Evolutionary conservation across 2,113 vertebrate species (phyloP), one percentile per base, ranked within the genome.

Genomic region (Siniperca chuatsi): DNA sequence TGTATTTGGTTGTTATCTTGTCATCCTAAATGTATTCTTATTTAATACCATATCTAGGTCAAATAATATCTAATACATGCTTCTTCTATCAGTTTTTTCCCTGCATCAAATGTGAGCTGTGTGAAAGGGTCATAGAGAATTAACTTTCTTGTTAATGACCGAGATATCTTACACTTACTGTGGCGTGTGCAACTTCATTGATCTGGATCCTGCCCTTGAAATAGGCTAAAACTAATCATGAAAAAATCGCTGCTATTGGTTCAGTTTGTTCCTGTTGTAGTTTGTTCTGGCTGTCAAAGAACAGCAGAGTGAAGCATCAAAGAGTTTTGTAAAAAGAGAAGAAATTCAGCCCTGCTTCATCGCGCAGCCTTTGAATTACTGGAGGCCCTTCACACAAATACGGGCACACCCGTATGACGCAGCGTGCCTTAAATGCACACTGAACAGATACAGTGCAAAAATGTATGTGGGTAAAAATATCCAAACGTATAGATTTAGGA

Each of bases 371-470:
- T 77, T 69, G n/a, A 75, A 73, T 50, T 13, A 35, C 71, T 82
- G 57, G n/a, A 67, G 66, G 84, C 50, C 25, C 81, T 81, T 83
- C 6, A 64, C 54, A 58, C 25, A 71, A 83, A 25, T 25, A 25
- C 25, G 25, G 25, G 25, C 25, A 25, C 25, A 25, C 25, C 25
- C 25, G 25, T 25, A 25, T 25, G 25, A 25, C 25, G 25, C 25
- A 25, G 25, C 25, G 25, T 25, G 25, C 13, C 35, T 75, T 37
- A 29, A 55, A 23, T 23, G 20, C 10, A 58, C 65, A 18, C 29
- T 37, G 2, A 70, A 33, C 21, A 75, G 23, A 58, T 66, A 11
- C 40, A 70, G 55, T 2, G 46, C 25, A 67, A 25, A 61, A 37
- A 46, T 48, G 0, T 16, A 62, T 25, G 9, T 2, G 8, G 50